Evolutionary conservation across 2,797 vertebrate species (phyloP).

Genomic region (Hozukius guyotensis): DNA sequence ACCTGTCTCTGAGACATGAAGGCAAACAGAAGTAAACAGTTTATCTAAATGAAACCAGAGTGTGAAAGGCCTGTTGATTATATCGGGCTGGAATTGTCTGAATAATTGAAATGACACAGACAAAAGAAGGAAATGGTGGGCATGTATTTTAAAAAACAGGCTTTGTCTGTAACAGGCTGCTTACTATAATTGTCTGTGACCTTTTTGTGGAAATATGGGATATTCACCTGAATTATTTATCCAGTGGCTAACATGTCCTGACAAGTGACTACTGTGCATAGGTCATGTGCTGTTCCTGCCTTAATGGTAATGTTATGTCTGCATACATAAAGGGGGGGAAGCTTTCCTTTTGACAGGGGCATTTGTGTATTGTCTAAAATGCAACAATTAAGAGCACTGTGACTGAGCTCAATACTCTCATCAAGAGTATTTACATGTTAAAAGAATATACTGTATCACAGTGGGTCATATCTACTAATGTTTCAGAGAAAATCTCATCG

Average conservation of each 20-base stretch:
- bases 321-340: background rate
- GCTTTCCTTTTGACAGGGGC: background rate
- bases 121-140: constrained; percentile 44
- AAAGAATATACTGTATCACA: background rate
- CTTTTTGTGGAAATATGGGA: constrained; percentile 55
- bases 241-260: constrained; percentile 73
- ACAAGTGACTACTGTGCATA: constrained; percentile 73
- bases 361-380: background rate
- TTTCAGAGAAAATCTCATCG: background rate
- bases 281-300: constrained; percentile 56
- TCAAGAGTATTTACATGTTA: background rate
- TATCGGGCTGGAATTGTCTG: constrained; percentile 13
- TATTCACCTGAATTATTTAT: constrained; percentile 83
- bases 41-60: constrained; percentile 36
- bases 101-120: constrained; percentile 61
- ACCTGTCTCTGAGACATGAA: constrained; percentile 27
- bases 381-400: background rate
- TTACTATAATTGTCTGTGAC: constrained; percentile 73
- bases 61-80: constrained; percentile 39
- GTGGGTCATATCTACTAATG: background rate
- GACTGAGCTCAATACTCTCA: constrained; percentile 15
- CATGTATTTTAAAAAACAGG: constrained; percentile 40
- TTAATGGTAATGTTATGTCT: constrained; percentile 45
- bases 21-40: constrained; percentile 45
- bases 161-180: constrained; percentile 41